Evolutionary conservation across 2,888 invertebrate species (phyloP).

Genomic region (Drosophila anomalata): DNA sequence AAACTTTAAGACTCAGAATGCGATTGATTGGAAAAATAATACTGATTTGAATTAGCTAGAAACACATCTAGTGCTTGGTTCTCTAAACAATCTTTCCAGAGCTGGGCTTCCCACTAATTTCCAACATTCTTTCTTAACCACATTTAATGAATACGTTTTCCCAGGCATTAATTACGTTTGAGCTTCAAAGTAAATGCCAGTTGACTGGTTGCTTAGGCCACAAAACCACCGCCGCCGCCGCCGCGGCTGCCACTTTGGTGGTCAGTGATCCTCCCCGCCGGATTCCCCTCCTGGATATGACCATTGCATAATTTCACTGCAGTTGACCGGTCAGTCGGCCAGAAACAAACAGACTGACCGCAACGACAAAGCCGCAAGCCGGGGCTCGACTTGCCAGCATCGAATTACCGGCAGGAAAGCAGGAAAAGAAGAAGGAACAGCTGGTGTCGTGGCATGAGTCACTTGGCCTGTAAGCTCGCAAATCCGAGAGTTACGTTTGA

Average conservation of each 20-base stretch:
- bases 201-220: constrained; percentile 33
- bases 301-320: constrained; percentile 40
- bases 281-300: constrained; percentile 2
- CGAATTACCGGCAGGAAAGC: constrained; percentile 33
- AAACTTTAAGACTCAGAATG: not conserved
- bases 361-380: constrained; percentile 32
- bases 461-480: constrained; percentile 18
- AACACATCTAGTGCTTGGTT: not conserved
- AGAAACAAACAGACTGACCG: constrained; percentile 34
- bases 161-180: constrained; percentile 25
- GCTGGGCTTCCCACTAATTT: not conserved
- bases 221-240: constrained; percentile 32
- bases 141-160: constrained; percentile 14
- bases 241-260: constrained; percentile 39
- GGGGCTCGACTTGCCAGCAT: constrained; percentile 26
- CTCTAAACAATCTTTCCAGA: not conserved
- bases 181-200: constrained; percentile 32
- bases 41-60: not conserved
- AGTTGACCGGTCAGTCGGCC: constrained; percentile 32
- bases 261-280: constrained; percentile 2
- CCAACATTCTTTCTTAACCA: not conserved
- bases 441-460: constrained; percentile 36
- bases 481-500: constrained; percentile 28
- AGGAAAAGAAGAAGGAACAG: constrained; percentile 19
- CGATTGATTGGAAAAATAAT: not conserved